phyloP scores from a whole-genome alignment of 2,888 invertebrate species.

The Syritta pipiens region DNA sequence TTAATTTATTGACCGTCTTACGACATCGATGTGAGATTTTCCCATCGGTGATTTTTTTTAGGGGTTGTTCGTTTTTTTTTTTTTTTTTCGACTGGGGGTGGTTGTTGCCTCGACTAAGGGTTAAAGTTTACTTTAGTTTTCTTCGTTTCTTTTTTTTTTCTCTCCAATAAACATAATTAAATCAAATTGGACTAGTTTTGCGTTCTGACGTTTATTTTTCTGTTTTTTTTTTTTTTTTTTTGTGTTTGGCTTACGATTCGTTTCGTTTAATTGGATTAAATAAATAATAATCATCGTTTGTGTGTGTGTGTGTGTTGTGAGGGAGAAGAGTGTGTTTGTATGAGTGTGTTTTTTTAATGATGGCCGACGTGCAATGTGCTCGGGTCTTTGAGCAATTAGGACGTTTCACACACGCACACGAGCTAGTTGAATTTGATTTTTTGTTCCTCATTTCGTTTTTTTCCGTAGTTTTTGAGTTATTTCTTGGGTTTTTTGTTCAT shows the following conservation, averaged over 20 bases:
- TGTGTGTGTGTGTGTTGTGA: neutral
- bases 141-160: neutral
- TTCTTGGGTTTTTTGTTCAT: neutral
- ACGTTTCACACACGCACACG: no score
- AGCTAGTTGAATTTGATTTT: no score
- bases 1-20: conserved; percentile 3
- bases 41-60: no score
- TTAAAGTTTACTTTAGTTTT: neutral
- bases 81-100: neutral
- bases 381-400: no score
- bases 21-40: neutral
- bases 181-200: conserved; percentile 35
- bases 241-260: neutral
- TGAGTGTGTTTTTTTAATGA: no score
- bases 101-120: neutral
- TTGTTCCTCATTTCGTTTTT: no score
- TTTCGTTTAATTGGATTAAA: conserved; percentile 41
- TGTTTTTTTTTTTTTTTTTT: neutral
- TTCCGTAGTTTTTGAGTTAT: no score
- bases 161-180: conserved; percentile 21
- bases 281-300: conserved; percentile 1
- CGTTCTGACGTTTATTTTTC: no score
- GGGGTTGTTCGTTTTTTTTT: neutral
- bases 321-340: no score
- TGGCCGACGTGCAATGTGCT: no score